Conservation (phyloP, 2,888 invertebrate genomes). For the Philonicus albiceps region DNA sequence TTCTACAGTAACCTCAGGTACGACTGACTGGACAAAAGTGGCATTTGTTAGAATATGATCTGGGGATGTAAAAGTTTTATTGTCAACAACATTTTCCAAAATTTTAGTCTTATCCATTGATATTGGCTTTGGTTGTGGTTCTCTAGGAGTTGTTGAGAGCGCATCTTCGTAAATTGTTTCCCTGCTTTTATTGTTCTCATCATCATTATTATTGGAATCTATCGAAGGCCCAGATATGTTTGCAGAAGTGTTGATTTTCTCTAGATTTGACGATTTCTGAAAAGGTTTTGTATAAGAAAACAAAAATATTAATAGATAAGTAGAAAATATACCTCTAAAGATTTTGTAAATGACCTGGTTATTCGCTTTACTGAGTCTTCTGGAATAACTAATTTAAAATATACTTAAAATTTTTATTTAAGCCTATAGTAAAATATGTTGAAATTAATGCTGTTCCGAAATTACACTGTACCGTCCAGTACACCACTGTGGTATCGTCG, state of each 20-base stretch:
- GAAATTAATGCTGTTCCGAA: no score
- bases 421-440: no score
- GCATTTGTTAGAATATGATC: neutral
- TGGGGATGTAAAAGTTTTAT: neutral
- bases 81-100: neutral
- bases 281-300: neutral
- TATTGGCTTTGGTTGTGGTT: neutral
- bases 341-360: neutral
- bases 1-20: neutral
- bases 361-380: neutral
- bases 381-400: neutral
- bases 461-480: no score
- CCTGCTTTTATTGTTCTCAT: neutral
- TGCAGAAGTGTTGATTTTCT: neutral
- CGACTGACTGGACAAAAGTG: neutral
- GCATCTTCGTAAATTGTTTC: neutral
- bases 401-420: neutral
- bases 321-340: neutral
- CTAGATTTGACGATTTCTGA: neutral
- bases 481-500: no score
- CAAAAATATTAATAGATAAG: neutral
- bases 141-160: neutral
- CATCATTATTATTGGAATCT: neutral
- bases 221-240: neutral
- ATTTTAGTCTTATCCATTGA: neutral